Conservation (phyloP, 2,888 invertebrate genomes). For the Drosophila dives region DNA sequence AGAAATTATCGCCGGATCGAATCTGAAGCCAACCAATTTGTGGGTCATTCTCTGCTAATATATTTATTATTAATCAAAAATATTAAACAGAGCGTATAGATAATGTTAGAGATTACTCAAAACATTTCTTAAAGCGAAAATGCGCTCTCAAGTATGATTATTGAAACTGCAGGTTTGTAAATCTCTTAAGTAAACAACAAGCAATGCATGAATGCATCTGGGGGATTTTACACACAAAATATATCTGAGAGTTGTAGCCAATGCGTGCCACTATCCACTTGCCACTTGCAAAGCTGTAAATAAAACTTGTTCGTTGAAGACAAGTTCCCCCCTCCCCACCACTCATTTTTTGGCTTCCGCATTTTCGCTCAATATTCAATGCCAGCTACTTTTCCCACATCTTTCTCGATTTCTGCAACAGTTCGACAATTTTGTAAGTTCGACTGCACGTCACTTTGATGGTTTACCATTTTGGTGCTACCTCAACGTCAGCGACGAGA, state of each 20-base stretch:
- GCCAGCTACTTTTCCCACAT: constrained; percentile 50
- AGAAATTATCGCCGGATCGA: constrained; percentile 9
- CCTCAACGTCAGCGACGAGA: constrained; percentile 59
- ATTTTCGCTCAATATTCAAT: constrained; percentile 19
- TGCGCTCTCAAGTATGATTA: neutral
- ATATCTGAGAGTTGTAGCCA: neutral
- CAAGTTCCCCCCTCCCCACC: constrained; percentile 2
- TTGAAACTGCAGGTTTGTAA: neutral
- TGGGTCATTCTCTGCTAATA: neutral
- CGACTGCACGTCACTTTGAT: constrained; percentile 14
- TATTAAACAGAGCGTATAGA: neutral
- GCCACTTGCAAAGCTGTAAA: too few species aligned
- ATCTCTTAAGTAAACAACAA: neutral
- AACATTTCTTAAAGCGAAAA: neutral
- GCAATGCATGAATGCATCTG: neutral
- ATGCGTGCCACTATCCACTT: neutral
- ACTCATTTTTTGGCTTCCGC: constrained; percentile 47
- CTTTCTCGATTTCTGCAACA: constrained; percentile 22
- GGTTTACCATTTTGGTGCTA: constrained; percentile 36
- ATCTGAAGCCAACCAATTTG: neutral
- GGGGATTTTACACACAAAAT: neutral
- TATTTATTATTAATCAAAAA: neutral
- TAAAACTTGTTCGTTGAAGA: neutral
- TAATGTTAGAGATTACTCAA: neutral
- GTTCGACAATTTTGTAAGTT: constrained; percentile 28